Evolutionary conservation across 2,113 vertebrate genomes (phyloP).

Genomic region (Gambusia affinis): DNA sequence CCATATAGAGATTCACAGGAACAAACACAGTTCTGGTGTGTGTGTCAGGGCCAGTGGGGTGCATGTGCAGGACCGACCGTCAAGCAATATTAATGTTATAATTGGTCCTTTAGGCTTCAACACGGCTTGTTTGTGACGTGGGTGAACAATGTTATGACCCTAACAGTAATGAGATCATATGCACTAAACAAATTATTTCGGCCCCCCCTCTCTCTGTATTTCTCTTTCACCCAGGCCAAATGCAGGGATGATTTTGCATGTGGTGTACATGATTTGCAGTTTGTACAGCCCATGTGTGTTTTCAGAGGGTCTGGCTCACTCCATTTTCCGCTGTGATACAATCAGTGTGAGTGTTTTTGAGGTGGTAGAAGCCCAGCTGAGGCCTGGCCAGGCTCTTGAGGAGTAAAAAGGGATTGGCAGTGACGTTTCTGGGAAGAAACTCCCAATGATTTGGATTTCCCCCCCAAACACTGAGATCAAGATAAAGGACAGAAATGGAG

Average conservation of each 20-base stretch:
- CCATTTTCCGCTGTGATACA: conserved; percentile 61
- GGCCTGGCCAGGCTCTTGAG: conserved; percentile 60
- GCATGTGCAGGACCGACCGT: conserved; percentile 25
- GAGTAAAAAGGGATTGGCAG: conserved; percentile 64
- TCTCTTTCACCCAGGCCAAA: conserved; percentile 34
- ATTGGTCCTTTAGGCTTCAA: conserved; percentile 54
- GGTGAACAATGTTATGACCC: conserved; percentile 63
- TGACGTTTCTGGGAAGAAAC: conserved; percentile 64
- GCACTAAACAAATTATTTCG: conserved; percentile 71
- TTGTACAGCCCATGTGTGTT: conserved; percentile 36
- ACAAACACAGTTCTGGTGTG: conserved; percentile 6
- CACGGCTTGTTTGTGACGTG: conserved; percentile 47
- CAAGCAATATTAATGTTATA: conserved; percentile 56
- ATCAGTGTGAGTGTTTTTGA: conserved; percentile 62
- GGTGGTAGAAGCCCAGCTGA: conserved; percentile 35
- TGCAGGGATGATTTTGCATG: conserved; percentile 42
- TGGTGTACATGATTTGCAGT: conserved; percentile 53
- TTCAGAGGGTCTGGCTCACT: conserved; percentile 25
- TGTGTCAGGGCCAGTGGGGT: not conserved
- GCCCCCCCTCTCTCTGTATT: conserved; percentile 25
- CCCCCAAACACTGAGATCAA: not conserved
- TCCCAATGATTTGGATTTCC: conserved; percentile 56
- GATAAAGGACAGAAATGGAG: not conserved
- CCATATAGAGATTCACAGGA: conserved; percentile 18
- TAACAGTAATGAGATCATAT: conserved; percentile 66